Evolutionary conservation across 2,113 vertebrate genomes (phyloP).

Genomic region (Triplophysa siluroides): DNA sequence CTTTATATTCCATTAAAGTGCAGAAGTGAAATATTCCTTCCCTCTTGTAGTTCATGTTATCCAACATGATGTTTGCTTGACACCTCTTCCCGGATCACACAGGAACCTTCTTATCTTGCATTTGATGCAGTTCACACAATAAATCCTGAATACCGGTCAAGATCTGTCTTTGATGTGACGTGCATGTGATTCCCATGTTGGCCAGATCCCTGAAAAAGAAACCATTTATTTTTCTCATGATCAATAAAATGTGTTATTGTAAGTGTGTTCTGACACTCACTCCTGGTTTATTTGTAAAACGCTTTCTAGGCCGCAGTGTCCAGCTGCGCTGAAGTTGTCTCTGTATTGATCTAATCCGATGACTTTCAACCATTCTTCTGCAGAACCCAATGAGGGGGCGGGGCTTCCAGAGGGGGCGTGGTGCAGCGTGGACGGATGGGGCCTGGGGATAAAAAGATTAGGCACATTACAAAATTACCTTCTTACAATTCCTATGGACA

Average conservation of each 20-base stretch:
- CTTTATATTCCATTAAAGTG: constrained; percentile 70
- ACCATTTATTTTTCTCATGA: constrained; percentile 13
- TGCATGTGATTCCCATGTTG: constrained; percentile 87
- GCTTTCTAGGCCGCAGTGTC: constrained; percentile 40
- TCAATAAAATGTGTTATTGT: constrained; percentile 20
- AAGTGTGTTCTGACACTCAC: constrained; percentile 44
- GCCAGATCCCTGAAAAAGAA: constrained; percentile 83
- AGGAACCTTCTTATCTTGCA: constrained; percentile 95
- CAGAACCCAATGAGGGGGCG: constrained; percentile 39
- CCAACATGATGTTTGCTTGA: constrained; percentile 48
- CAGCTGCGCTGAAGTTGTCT: constrained; percentile 47
- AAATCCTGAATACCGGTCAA: constrained; percentile 91
- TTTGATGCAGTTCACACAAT: constrained; percentile 94
- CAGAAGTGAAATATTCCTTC: constrained; percentile 96
- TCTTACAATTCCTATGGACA: no score
- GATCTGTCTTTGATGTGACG: constrained; percentile 93
- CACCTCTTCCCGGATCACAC: constrained; percentile 79
- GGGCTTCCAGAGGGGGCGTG: constrained; percentile 31
- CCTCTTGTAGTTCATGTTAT: constrained; percentile 54
- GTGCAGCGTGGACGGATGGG: constrained; percentile 37
- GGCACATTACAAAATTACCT: no score
- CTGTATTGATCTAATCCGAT: constrained; percentile 53
- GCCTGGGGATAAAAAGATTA: constrained; percentile 26
- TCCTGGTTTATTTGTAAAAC: constrained; percentile 46
- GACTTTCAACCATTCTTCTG: constrained; percentile 53